A percentile compares a stretch with the other conserved stretches of the same genome.
Evolutionary conservation across 2,888 invertebrate genomes (phyloP).

Genomic region (Physocephala rufipes): DNA sequence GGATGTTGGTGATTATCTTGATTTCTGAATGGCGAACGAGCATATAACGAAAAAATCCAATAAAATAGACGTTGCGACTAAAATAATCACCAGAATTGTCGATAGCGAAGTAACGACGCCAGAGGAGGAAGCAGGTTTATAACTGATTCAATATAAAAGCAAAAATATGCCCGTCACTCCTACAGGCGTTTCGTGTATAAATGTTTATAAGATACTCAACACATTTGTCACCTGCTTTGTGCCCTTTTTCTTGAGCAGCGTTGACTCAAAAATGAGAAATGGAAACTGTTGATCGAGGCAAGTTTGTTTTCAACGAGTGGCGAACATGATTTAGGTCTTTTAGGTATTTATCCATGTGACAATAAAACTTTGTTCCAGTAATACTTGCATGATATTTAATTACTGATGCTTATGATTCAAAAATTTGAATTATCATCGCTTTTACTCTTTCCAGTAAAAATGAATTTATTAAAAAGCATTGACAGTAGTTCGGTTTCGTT

Average conservation of each 20-base stretch:
- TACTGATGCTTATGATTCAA: too few species aligned
- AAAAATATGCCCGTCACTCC: not conserved
- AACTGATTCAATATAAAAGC: conserved; percentile 10
- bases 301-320: not conserved
- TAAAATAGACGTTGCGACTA: conserved; percentile 24
- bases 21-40: conserved; percentile 21
- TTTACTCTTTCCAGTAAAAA: too few species aligned
- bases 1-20: conserved; percentile 25
- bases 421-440: too few species aligned
- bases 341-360: conserved; percentile 19
- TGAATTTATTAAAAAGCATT: too few species aligned
- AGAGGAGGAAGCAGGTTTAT: conserved; percentile 9
- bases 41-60: conserved; percentile 16
- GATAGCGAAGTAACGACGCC: too few species aligned
- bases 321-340: too few species aligned
- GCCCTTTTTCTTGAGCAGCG: not conserved
- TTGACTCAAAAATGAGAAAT: not conserved
- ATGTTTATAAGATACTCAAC: not conserved
- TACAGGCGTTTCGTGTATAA: not conserved
- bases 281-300: not conserved
- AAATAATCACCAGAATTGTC: conserved; percentile 26
- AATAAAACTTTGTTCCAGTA: conserved; percentile 39
- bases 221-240: too few species aligned
- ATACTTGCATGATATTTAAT: conserved; percentile 13
- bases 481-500: too few species aligned